Conservation (phyloP, 2,888 invertebrate genomes). For the Pocota personata region DNA sequence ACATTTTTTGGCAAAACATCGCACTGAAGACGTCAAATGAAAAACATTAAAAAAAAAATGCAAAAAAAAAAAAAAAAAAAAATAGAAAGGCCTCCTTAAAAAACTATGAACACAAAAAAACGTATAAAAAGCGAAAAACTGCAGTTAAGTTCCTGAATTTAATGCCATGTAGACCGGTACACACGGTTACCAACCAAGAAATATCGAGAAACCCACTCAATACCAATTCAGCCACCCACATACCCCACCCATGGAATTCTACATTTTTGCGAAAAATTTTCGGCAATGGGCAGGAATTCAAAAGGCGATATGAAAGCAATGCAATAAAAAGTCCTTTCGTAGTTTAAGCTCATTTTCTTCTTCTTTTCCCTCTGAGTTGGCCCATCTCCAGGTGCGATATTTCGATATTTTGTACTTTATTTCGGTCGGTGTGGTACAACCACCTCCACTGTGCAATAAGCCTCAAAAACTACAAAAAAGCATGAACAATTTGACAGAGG, state of each 20-base stretch:
- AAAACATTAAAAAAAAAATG: background rate
- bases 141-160: conserved; percentile 63
- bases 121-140: conserved; percentile 60
- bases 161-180: conserved; percentile 63
- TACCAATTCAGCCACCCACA: background rate
- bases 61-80: conserved; percentile 12
- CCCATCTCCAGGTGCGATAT: conserved; percentile 72
- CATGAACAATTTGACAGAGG: conserved; percentile 43
- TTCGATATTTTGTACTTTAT: conserved; percentile 65
- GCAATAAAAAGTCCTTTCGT: conserved; percentile 70
- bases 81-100: background rate
- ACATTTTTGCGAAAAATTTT: conserved; percentile 54
- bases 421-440: conserved; percentile 28
- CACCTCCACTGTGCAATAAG: conserved; percentile 45
- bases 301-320: conserved; percentile 69
- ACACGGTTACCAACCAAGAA: conserved; percentile 53
- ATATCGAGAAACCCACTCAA: conserved; percentile 63
- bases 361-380: conserved; percentile 28
- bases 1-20: conserved; percentile 65
- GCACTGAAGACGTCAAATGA: conserved; percentile 56
- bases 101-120: conserved; percentile 29
- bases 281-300: conserved; percentile 72
- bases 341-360: conserved; percentile 11
- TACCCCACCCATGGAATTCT: background rate
- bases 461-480: conserved; percentile 54